Evolutionary conservation across 2,113 vertebrate species (phyloP), one percentile per base, ranked within the genome.

Genomic region (Hipposideros armiger): DNA sequence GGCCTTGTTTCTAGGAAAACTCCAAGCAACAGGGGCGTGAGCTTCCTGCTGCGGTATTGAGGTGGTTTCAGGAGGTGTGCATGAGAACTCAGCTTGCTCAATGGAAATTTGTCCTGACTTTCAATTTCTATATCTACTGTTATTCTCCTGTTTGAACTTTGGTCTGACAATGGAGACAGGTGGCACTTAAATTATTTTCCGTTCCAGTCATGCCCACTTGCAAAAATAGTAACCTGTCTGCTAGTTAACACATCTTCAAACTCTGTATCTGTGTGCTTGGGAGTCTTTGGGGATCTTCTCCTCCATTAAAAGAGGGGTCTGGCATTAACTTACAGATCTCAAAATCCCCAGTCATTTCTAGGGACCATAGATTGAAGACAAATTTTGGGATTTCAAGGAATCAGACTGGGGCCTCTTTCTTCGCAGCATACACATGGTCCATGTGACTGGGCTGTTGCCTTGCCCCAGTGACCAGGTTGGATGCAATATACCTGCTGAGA

Each of bases 21-120:
- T 89, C 13, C n/a, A 26, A 32, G 2, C 9, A 58, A 2, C 5
- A 9, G 2, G 9, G 9, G 0, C 8, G 6, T 86, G 32, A 54
- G 6, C 15, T 78, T n/a, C 14, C 30, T 47, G 10, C 6, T 4
- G 3, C 3, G 58, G 1, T 50, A 14, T 1, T 70, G 3, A 40
- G 28, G 15, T 58, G 2, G 2, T 60, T 60, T 67, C 13, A 40
- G 4, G 26, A 73, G 1, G 3, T 87, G 0, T 85, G 26, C 2
- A 22, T 9, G 47, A 54, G 7, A 69, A 62, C 26, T 9, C 14
- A 40, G 15, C 2, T 81, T 82, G 28, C 20, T 74, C 60, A 82
- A 7, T 58, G 6, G 6, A 54, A 58, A 70, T 58, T 2, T 77
- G 0, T 15, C 4, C 47, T 8, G 36, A 22, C 1, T 87, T 77